Conservation (phyloP, 2,113 vertebrate species). For the Sander vitreus region DNA sequence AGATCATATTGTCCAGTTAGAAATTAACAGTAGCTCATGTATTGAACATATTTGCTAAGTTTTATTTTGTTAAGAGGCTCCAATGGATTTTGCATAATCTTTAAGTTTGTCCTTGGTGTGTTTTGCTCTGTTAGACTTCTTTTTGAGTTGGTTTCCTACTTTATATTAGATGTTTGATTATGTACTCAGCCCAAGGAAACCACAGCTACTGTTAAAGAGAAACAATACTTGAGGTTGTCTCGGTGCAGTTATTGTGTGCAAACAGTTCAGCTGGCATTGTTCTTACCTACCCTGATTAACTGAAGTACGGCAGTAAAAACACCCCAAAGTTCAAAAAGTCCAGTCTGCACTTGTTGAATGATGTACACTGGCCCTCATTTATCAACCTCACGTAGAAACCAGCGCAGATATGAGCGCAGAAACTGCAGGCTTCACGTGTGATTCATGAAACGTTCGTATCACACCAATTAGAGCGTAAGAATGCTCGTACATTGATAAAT, state of each 20-base stretch:
- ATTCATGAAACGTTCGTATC: too few species aligned
- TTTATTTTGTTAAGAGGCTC: background rate
- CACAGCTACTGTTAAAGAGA: conserved; percentile 4
- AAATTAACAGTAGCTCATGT: background rate
- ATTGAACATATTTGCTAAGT: background rate
- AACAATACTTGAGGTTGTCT: background rate
- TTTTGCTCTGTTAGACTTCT: background rate
- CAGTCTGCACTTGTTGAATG: conserved; percentile 18
- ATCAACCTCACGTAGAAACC: too few species aligned
- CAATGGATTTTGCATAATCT: background rate
- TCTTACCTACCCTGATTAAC: background rate
- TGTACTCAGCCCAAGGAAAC: background rate
- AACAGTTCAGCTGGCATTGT: background rate
- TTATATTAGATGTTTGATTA: conserved; percentile 14
- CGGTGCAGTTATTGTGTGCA: background rate
- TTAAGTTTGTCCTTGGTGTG: conserved; percentile 9
- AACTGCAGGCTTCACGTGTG: too few species aligned
- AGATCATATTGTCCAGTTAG: background rate
- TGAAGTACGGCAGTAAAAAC: conserved; percentile 8
- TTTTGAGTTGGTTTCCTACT: background rate
- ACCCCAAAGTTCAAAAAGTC: conserved; percentile 17
- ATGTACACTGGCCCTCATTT: background rate
- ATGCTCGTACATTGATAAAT: too few species aligned
- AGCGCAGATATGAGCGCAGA: too few species aligned
- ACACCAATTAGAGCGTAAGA: too few species aligned